phyloP scores from a whole-genome alignment of 1,140 invertebrate genomes.

The Phocides pigmalion region DNA sequence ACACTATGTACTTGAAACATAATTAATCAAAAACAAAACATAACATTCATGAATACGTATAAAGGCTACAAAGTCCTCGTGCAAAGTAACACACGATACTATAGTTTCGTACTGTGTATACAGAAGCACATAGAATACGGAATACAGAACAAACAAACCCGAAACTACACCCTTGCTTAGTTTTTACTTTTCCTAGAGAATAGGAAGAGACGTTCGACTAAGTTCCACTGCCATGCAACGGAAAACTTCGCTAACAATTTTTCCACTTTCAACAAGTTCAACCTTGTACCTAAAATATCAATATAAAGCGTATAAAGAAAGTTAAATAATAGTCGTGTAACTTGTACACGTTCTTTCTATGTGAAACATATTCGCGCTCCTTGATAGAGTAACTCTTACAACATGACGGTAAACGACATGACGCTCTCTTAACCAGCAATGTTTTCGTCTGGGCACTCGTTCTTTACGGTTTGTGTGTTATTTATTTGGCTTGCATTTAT shows the following conservation, averaged over 20 bases:
- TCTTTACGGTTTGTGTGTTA: too few species aligned
- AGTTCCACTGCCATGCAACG: not conserved
- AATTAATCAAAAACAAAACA: conserved; percentile 1
- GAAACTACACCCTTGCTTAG: not conserved
- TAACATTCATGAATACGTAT: not conserved
- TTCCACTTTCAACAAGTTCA: not conserved
- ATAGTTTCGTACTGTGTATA: too few species aligned
- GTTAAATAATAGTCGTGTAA: not conserved
- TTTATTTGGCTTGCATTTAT: too few species aligned
- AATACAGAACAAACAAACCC: not conserved
- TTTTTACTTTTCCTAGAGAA: not conserved
- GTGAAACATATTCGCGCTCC: too few species aligned
- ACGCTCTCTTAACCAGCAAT: too few species aligned
- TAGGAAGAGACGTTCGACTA: not conserved
- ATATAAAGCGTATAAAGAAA: not conserved
- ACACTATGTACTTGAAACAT: not conserved
- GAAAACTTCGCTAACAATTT: not conserved
- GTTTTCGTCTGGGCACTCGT: too few species aligned
- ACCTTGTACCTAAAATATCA: not conserved
- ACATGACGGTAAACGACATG: too few species aligned
- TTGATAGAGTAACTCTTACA: too few species aligned
- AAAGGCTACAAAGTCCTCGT: not conserved
- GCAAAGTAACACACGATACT: not conserved
- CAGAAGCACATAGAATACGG: not conserved
- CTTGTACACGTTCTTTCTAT: too few species aligned